These are phyloP conservation scores for Aphidius gifuensis DNA, from an alignment of 1,140 invertebrate genomes.

Conservation along the genomic window DNA sequence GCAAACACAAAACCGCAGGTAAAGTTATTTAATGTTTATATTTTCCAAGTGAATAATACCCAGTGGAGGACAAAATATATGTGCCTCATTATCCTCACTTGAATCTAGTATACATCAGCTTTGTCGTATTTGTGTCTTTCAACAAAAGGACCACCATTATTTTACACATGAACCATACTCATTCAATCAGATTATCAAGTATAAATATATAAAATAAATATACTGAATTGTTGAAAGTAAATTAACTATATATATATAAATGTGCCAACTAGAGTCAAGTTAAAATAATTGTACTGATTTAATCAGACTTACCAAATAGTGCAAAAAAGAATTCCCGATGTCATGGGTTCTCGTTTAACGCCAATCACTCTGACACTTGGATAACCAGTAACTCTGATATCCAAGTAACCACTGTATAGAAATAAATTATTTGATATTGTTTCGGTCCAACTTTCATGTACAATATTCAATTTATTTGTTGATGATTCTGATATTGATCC, in stretches of 20 bases:
- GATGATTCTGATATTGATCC: slow-evolving; percentile 21
- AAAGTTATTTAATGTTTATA: too few relatives aligned
- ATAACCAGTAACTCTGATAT: slow-evolving; percentile 45
- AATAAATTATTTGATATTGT: slow-evolving; percentile 47
- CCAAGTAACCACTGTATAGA: slow-evolving; percentile 48
- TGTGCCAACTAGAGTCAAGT: too few relatives aligned
- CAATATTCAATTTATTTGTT: slow-evolving; percentile 34
- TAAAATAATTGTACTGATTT: too few relatives aligned
- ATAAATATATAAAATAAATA: too few relatives aligned
- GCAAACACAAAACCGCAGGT: not conserved
- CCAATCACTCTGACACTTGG: slow-evolving; percentile 50
- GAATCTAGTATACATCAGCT: not conserved
- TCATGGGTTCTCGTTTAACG: slow-evolving; percentile 45
- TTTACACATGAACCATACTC: too few relatives aligned
- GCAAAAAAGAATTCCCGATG: slow-evolving; percentile 45
- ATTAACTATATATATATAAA: too few relatives aligned
- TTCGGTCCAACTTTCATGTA: slow-evolving; percentile 42
- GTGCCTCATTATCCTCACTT: slow-evolving; percentile 22
- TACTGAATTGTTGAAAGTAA: too few relatives aligned
- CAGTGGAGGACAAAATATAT: slow-evolving; percentile 17
- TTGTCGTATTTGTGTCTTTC: not conserved
- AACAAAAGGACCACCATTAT: too few relatives aligned
- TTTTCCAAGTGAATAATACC: not conserved
- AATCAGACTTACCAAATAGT: slow-evolving; percentile 44
- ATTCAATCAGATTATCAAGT: too few relatives aligned